Evolutionary conservation across 2,888 invertebrate species (phyloP).

Genomic region (Morpho deidamia): DNA sequence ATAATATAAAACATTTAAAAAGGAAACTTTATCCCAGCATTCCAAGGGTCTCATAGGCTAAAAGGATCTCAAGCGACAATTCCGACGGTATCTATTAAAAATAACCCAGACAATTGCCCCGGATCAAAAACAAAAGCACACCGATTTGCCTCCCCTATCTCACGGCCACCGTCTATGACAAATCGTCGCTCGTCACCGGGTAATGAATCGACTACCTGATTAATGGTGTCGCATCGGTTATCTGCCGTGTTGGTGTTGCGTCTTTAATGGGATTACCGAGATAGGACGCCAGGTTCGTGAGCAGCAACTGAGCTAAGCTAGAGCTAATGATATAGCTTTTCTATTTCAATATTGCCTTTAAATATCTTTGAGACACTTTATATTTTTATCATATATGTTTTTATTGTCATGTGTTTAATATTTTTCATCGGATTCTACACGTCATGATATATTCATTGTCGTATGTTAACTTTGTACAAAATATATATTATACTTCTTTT

Average conservation of each 20-base stretch:
- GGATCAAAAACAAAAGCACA: constrained; percentile 7
- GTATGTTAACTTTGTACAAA: too few species aligned
- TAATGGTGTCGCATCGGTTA: constrained; percentile 65
- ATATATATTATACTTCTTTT: too few species aligned
- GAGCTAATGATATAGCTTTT: not conserved
- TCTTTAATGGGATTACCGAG: constrained; percentile 64
- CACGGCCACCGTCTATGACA: constrained; percentile 46
- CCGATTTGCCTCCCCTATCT: constrained; percentile 36
- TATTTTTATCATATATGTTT: too few species aligned
- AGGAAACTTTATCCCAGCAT: not conserved
- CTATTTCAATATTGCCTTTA: too few species aligned
- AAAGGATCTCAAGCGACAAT: constrained; percentile 10
- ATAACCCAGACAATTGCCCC: constrained; percentile 13
- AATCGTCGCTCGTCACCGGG: constrained; percentile 49
- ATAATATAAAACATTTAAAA: not conserved
- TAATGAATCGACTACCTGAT: constrained; percentile 71
- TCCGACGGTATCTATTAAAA: constrained; percentile 8
- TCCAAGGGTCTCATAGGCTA: constrained; percentile 2
- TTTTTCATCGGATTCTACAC: too few species aligned
- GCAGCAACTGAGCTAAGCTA: not conserved
- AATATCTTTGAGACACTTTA: too few species aligned
- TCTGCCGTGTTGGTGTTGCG: constrained; percentile 52
- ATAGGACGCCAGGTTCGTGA: constrained; percentile 17
- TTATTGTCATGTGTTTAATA: too few species aligned
- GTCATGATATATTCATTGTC: too few species aligned